Base-by-base conservation (phyloP, 2,113 vertebrate genomes). In the Eulacestoma nigropectus region DNA sequence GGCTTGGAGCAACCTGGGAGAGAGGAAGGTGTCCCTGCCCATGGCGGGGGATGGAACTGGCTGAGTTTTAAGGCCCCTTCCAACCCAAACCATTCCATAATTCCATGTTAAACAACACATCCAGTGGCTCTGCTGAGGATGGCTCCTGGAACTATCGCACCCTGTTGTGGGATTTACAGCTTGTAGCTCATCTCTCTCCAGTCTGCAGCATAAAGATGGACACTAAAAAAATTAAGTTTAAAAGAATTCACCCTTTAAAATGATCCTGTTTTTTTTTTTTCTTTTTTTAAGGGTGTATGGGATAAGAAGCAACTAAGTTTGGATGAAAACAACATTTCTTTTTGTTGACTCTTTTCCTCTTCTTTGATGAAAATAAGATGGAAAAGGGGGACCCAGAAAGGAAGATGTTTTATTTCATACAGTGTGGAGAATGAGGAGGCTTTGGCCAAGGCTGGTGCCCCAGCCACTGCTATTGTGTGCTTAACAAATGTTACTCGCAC, bases 111-210 rank as follows among this genome's bases (percentile, higher is more conserved):
- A 57, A 27, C 26, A 26, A 27, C 49, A 27, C 27, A 52, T 16
- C 27, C 26, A 16, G 8, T 20, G 5, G 12, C 19, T 49, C 11
- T 9, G 0, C 7, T 63, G 7, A 44, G 22, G 22, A 72, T 11
- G 20, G 8, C 3, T 13, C 22, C 41, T 2, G 1, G 3, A 21
- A 44, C 2, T 42, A 2, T 19, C 30, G 21, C 27, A 50, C 1
- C 8, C 7, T 12, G 0, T 2, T n/a, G 19, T 49, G 33, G 30
- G 21, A n/a, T 62, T 53, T 62, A 19, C 0, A 2, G 7, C 26
- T 77, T 50, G 18, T 16, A 64, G 37, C 7, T 52, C 27, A 63
- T 8, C 14, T 16, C 8, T 64, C 18, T 30, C 32, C 29, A 39
- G 20, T 32, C n/a, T 60, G 30, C 13, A 33, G 33, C n/a, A n/a